phyloP scores from a whole-genome alignment of 2,888 invertebrate species.

The Conomelus anceps region DNA sequence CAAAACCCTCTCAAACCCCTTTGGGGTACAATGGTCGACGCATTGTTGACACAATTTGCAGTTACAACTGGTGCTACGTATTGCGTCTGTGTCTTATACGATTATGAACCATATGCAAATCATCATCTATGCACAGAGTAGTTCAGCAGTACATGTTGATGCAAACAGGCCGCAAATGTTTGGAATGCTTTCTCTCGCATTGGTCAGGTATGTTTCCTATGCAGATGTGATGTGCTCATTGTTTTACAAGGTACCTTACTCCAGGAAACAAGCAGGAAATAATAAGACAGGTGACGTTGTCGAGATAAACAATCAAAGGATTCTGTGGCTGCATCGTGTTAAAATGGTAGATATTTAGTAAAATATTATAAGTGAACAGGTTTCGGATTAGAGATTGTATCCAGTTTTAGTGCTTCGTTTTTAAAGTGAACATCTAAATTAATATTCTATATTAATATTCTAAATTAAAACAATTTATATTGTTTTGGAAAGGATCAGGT shows the following conservation, averaged over 20 bases:
- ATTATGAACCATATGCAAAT: not conserved
- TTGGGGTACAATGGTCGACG: not conserved
- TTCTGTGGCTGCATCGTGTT: not conserved
- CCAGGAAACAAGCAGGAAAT: not conserved
- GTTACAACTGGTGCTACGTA: not conserved
- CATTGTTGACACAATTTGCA: not conserved
- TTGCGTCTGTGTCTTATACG: not conserved
- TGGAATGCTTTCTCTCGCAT: too few relatives aligned
- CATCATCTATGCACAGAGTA: too few relatives aligned
- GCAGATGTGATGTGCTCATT: not conserved
- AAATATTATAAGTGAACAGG: too few relatives aligned
- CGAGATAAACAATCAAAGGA: not conserved
- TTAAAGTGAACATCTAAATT: too few relatives aligned
- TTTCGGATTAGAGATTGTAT: too few relatives aligned
- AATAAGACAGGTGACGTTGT: not conserved
- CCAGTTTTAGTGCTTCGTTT: too few relatives aligned
- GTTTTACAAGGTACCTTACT: not conserved
- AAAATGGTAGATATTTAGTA: too few relatives aligned
- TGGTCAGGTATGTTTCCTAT: not conserved
- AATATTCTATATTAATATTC: too few relatives aligned
- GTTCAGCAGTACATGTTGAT: not conserved
- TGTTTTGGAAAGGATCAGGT: too few relatives aligned
- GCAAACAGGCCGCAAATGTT: not conserved
- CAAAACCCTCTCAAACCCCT: not conserved
- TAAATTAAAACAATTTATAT: too few relatives aligned